A percentile compares a stretch with the other conserved stretches of the same genome.
These are phyloP conservation scores for Tetheella fluctuosa DNA, from an alignment of 2,888 invertebrate genomes.

Conservation along the genomic window DNA sequence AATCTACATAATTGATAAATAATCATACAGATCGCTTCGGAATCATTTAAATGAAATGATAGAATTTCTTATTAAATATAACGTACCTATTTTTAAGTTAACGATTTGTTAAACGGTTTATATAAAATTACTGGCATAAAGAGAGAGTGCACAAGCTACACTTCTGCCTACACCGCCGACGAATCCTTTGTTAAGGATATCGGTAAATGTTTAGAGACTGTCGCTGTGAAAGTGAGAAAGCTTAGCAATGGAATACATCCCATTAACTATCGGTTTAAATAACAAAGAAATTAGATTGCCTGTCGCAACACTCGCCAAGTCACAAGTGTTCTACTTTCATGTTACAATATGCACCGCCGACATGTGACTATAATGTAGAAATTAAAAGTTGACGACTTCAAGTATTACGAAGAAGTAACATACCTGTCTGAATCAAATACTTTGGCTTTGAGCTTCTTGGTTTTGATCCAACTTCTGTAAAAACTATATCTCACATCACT, in stretches of 20 bases:
- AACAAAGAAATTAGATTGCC: constrained; percentile 5
- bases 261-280: constrained; percentile 9
- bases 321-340: background rate
- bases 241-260: background rate
- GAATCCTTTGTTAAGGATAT: constrained; percentile 6
- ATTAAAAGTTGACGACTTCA: background rate
- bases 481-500: constrained; percentile 56
- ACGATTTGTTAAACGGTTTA: too few relatives aligned
- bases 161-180: background rate
- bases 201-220: background rate
- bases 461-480: constrained; percentile 59
- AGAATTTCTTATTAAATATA: too few relatives aligned
- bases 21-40: background rate
- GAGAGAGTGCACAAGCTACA: background rate
- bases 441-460: constrained; percentile 58
- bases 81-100: too few relatives aligned
- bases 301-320: background rate
- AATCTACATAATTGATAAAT: background rate
- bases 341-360: background rate
- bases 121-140: background rate
- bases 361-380: background rate
- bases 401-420: constrained; percentile 28
- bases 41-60: background rate
- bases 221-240: constrained; percentile 1
- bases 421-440: constrained; percentile 63